Evolutionary conservation across 2,888 invertebrate species (phyloP).

Genomic region (Anorthoa munda): DNA sequence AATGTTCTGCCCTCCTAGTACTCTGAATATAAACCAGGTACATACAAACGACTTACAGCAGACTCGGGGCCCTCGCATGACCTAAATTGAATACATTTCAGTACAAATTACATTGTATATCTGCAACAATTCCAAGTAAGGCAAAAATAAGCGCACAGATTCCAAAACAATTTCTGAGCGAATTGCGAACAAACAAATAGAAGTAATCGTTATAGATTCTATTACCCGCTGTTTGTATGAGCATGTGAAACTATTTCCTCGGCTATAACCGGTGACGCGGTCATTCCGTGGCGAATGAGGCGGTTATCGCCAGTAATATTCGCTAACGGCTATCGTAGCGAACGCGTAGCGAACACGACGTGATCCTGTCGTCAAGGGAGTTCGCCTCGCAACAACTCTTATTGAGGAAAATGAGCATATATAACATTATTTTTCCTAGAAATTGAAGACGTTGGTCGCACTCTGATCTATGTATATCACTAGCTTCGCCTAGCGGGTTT

Average conservation of each 20-base stretch:
- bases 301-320: constrained; percentile 34
- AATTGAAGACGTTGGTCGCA: not conserved
- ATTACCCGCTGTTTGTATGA: constrained; percentile 1
- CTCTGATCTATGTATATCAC: no score
- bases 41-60: not conserved
- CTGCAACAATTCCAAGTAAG: not conserved
- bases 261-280: not conserved
- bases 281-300: not conserved
- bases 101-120: constrained; percentile 5
- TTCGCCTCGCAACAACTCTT: not conserved
- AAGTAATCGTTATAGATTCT: not conserved
- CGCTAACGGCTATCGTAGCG: not conserved
- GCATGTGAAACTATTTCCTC: constrained; percentile 25
- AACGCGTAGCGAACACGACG: constrained; percentile 5
- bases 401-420: constrained; percentile 10
- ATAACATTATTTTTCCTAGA: not conserved
- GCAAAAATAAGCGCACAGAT: constrained; percentile 5
- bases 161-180: constrained; percentile 4
- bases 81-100: not conserved
- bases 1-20: not conserved
- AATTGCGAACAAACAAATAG: constrained; percentile 4
- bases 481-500: not conserved
- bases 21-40: not conserved
- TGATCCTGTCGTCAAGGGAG: not conserved
- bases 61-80: not conserved